Evolutionary conservation across 2,797 vertebrate genomes (phyloP), one percentile per base, ranked within the genome.

Genomic region (Ibycter americanus): DNA sequence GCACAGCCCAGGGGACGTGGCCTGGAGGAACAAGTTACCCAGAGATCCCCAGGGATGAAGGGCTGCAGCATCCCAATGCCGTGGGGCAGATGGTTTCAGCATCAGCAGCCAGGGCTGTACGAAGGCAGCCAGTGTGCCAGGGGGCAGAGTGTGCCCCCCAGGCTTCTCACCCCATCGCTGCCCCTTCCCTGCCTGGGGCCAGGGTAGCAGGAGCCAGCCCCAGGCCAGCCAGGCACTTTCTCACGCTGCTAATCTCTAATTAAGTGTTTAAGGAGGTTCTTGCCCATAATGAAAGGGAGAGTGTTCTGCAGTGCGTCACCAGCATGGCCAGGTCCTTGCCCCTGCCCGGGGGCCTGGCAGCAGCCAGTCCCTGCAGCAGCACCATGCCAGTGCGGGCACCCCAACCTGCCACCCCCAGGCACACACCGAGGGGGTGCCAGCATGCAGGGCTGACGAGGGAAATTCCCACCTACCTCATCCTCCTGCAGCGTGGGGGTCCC

Each of bases 261-360:
- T 89, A 95, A 93, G 46, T 29, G 0, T 92, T 93, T 68, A 13
- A 47, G 79, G 82, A 93, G 56, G 54, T 87, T 93, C 80, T 63
- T 55, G 61, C 17, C 83, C 56, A 4, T 95, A 79, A 96, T 96
- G 94, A 97, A n/a, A 97, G 95, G 89, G 70, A 93, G 22, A 0
- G 3, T 0, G 25, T 65, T 85, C 25, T 55, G 71, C 89, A 7
- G 1, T 49, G 89, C 59, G 21, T 93, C 93, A 94, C 71, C 86
- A 25, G 89, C 32, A 2, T 13, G 67, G 55, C 62, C 73, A 0
- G 19, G 29, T 63, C 74, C 73, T 93, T 87, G 93, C 91, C 94
- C 78, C 52, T 85, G 90, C 95, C 91, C 1, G 4, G 31, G 93
- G 96, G 3, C 22, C 63, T 81, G 63, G 80, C 82, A 78, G 27